A percentile compares a stretch with the other conserved stretches of the same genome.
These are phyloP conservation scores for Lophius americanus DNA, from an alignment of 2,797 vertebrate species.

Conservation along the genomic window DNA sequence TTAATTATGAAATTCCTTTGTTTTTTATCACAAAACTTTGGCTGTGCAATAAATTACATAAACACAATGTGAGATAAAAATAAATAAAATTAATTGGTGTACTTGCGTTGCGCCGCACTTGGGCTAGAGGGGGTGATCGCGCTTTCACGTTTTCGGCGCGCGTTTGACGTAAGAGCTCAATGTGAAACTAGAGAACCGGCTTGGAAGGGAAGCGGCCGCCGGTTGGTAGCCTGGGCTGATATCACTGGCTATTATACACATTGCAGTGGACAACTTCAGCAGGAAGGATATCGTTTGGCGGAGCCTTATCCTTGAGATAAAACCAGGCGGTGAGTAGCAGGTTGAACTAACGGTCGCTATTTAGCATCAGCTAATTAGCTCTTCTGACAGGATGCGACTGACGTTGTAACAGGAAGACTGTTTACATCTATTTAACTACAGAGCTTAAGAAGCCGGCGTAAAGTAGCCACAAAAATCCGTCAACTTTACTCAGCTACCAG, in stretches of 20 bases:
- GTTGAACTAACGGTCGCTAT: constrained; percentile 30
- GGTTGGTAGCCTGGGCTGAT: constrained; percentile 12
- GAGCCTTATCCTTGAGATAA: constrained; percentile 15
- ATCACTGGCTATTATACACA: neutral
- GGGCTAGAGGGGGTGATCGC: constrained; percentile 57
- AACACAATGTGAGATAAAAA: accelerated
- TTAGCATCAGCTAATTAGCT: constrained; percentile 61
- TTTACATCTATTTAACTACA: neutral
- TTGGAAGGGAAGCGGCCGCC: constrained; percentile 40
- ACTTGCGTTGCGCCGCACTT: constrained; percentile 31
- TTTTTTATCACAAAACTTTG: too few relatives aligned
- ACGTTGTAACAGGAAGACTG: neutral
- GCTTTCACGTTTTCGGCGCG: constrained; percentile 69
- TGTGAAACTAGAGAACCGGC: constrained; percentile 51
- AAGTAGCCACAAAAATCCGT: neutral
- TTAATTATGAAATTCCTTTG: neutral
- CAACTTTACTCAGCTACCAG: too few relatives aligned
- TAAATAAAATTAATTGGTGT: neutral
- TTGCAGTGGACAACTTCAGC: neutral
- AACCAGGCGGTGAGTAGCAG: constrained; percentile 57
- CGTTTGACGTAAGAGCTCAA: constrained; percentile 57
- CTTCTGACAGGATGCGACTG: constrained; percentile 32
- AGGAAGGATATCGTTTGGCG: constrained; percentile 1
- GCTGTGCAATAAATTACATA: accelerated
- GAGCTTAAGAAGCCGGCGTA: neutral